Base-by-base conservation (phyloP, 2,113 vertebrate species). In the Apteryx mantelli region DNA sequence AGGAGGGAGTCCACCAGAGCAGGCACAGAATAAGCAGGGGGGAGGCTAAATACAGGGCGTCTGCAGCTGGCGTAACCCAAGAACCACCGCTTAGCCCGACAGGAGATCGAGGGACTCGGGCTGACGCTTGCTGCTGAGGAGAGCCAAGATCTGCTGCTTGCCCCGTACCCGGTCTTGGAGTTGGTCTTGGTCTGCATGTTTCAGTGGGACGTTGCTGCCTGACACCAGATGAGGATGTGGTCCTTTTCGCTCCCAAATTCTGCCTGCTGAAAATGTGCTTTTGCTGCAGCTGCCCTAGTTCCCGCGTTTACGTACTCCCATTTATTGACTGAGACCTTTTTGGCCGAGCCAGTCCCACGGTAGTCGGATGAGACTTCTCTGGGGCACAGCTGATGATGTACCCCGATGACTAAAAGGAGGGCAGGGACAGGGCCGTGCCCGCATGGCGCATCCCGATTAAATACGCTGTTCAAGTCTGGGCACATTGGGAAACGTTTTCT, bases 401-500 rank as follows among this genome's bases (percentile, higher is more conserved):
- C 42, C 48, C 42, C 8, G 46, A 5, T 92, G 92, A 95, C 77
- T 96, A 86, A 94, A 82, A 60, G 88, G 38, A 81, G 68, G 92
- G 88, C 78, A 93, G 93, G 88, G 76, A 66, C 20, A 1, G 2
- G 88, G 85, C 78, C 89, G 82, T 9, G 7, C 81, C 91, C 71
- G 38, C 75, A 53, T 0, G 0, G 42, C 75, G 46, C 5, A 60
- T 93, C 83, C 91, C 15, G 13, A 18, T 93, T 79, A 91, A 92
- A 76, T 78, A 77, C 32, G 7, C 80, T 6, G 1, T 87, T 95
- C 91, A 92, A 93, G 89, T 77, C 82, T 3, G 4, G 75, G 76
- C 92, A 70, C 94, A 97, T 68, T 89, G 91, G 82, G 87, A 89
- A 96, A 88, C 0, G 1, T 68, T 87, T 92, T 64, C 36, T 94